phyloP scores from a whole-genome alignment of 2,888 invertebrate species.

The Temnothorax ravouxi region DNA sequence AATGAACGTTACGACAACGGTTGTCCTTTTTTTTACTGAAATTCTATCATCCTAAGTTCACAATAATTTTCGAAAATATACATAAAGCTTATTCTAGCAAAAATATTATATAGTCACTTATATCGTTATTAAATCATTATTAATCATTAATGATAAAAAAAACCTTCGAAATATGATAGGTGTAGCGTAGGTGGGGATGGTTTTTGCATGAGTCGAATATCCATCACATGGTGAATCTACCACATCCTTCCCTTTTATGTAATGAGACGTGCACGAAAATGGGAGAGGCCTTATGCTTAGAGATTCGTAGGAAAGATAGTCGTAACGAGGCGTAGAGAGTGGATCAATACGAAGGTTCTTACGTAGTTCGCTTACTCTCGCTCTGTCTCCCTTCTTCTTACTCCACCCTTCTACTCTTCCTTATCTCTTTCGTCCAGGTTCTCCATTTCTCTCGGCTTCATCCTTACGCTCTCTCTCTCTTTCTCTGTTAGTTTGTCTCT shows the following conservation, averaged over 20 bases:
- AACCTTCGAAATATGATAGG: neutral
- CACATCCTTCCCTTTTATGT: conserved; percentile 75
- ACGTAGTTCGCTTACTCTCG: conserved; percentile 81
- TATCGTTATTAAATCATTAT: neutral
- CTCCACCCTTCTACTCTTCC: conserved; percentile 61
- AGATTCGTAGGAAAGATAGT: conserved; percentile 85
- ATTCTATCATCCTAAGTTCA: neutral
- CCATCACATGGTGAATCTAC: conserved; percentile 59
- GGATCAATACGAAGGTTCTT: conserved; percentile 85
- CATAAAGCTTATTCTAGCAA: neutral
- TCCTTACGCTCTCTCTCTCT: conserved; percentile 27
- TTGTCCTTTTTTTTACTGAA: neutral
- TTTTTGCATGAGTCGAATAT: conserved; percentile 44
- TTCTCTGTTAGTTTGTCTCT: conserved; percentile 15
- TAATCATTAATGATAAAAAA: neutral
- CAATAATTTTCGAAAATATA: neutral
- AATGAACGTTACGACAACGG: neutral
- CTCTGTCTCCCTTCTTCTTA: conserved; percentile 69
- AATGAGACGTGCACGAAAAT: conserved; percentile 79
- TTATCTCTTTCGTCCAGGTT: conserved; percentile 43
- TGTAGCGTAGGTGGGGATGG: neutral
- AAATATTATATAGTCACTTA: neutral
- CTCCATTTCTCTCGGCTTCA: conserved; percentile 53
- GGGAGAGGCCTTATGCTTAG: conserved; percentile 80
- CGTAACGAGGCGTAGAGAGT: conserved; percentile 82